Conservation (phyloP, 1,140 invertebrate genomes). For the Trichogramma pretiosum region DNA sequence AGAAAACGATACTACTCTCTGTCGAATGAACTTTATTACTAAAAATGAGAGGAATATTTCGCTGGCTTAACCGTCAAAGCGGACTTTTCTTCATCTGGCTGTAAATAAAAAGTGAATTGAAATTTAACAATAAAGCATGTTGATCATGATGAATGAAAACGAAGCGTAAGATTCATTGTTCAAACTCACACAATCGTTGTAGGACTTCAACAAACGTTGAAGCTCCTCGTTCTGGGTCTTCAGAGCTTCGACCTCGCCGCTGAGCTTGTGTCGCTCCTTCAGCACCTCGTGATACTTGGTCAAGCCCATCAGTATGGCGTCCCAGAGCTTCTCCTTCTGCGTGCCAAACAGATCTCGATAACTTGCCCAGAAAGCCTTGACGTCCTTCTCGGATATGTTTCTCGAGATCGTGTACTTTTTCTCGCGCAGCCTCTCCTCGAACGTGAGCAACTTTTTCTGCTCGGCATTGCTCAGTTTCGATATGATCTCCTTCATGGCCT, state of each 20-base stretch:
- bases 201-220: conserved; percentile 39
- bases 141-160: background rate
- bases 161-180: too few species aligned
- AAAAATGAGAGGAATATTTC: too few species aligned
- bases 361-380: conserved; percentile 46
- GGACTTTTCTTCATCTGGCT: conserved; percentile 7
- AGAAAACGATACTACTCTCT: too few species aligned
- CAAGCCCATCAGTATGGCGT: conserved; percentile 45
- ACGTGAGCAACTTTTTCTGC: conserved; percentile 18
- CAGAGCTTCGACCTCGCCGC: conserved; percentile 41
- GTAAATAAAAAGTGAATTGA: conserved; percentile 11
- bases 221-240: conserved; percentile 49
- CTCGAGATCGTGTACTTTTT: conserved; percentile 41
- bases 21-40: too few species aligned
- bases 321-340: conserved; percentile 47
- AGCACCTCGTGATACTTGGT: conserved; percentile 49
- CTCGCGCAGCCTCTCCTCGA: conserved; percentile 23
- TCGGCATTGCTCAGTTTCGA: conserved; percentile 37
- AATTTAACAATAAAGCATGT: conserved; percentile 2
- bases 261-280: conserved; percentile 46
- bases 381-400: conserved; percentile 40
- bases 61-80: background rate
- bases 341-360: conserved; percentile 41
- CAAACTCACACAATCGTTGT: conserved; percentile 24
- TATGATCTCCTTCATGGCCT: conserved; percentile 45